Percentiles rank a stretch among this genome's conserved stretches.
Evolutionary conservation across 1,140 invertebrate genomes (phyloP).

Genomic region (Mylabris phalerata): DNA sequence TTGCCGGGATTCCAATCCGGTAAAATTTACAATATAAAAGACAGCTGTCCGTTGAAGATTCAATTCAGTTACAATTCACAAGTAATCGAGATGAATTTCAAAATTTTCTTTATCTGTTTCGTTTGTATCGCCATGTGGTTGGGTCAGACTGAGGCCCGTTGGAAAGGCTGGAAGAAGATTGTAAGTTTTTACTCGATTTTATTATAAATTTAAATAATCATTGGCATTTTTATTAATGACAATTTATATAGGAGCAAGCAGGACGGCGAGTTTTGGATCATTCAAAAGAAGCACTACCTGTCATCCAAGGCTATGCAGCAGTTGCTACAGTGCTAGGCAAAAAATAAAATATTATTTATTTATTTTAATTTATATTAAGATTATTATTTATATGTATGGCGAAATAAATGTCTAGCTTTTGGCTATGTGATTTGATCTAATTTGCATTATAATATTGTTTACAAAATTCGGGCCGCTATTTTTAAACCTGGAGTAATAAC

Average conservation of each 20-base stretch:
- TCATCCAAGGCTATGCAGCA: slow-evolving; percentile 23
- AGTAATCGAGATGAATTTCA: slow-evolving; percentile 19
- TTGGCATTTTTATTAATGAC: no score
- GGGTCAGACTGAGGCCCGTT: slow-evolving; percentile 16
- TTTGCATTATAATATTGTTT: no score
- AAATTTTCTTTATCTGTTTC: slow-evolving; percentile 7
- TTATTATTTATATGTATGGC: no score
- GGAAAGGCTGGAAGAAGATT: slow-evolving; percentile 17
- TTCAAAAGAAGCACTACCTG: slow-evolving; percentile 26
- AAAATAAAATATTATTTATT: background rate
- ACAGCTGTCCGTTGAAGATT: no score
- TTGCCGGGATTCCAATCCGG: no score
- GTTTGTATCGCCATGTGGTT: slow-evolving; percentile 2
- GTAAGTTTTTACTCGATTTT: slow-evolving; percentile 11
- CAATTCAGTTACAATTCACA: no score
- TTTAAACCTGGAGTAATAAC: no score
- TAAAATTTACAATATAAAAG: no score
- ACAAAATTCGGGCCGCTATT: no score
- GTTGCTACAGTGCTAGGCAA: slow-evolving; percentile 10
- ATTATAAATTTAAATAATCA: background rate
- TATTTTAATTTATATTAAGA: no score
- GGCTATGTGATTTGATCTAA: no score
- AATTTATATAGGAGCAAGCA: slow-evolving; percentile 25
- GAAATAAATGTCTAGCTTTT: no score
- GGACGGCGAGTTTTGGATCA: slow-evolving; percentile 24